Evolutionary conservation across 1,140 invertebrate species (phyloP).

Genomic region (Vanessa atalanta): DNA sequence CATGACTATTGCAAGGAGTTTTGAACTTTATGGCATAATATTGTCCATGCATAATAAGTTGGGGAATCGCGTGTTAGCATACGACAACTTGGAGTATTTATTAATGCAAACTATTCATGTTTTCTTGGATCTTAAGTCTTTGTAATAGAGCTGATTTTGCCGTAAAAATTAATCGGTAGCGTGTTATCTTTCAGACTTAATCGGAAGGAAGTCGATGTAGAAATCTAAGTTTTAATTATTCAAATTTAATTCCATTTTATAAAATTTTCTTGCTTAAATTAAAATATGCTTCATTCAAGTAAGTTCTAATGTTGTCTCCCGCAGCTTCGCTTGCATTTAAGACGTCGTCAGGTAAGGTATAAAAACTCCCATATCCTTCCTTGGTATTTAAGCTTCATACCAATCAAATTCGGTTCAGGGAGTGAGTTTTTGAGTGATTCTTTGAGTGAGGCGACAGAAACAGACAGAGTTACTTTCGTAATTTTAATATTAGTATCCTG

Average conservation of each 20-base stretch:
- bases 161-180: background rate
- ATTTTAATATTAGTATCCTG: no score
- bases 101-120: constrained; percentile 12
- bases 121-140: background rate
- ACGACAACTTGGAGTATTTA: background rate
- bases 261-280: background rate
- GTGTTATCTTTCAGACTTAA: background rate
- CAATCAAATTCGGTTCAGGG: no score
- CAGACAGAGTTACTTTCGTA: no score
- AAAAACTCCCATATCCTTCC: no score
- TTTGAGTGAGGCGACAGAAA: no score
- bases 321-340: no score
- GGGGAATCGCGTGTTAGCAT: background rate
- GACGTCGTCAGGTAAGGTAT: no score
- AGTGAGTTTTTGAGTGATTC: no score
- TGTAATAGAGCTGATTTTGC: background rate
- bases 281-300: no score
- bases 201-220: background rate
- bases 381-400: no score
- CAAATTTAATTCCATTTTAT: background rate
- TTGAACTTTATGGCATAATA: background rate
- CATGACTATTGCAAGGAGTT: background rate
- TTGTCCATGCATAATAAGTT: background rate
- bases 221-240: background rate
- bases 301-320: no score